Conservation (phyloP, 2,888 invertebrate genomes). For the Nephrotoma flavescens region DNA sequence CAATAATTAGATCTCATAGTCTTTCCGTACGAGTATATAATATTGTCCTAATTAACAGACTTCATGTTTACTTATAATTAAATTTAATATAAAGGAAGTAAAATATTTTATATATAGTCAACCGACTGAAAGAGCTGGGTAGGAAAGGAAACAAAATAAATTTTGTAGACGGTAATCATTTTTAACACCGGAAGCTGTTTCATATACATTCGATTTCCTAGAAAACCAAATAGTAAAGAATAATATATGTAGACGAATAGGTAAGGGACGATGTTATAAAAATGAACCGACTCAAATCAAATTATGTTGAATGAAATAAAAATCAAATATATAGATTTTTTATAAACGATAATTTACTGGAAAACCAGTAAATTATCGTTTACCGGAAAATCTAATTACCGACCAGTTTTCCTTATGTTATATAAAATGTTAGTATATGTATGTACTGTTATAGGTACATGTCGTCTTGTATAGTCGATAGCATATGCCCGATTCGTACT, state of each 20-base stretch:
- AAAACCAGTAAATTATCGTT: background rate
- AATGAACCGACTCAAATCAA: background rate
- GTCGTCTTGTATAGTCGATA: background rate
- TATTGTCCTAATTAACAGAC: background rate
- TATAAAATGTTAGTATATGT: background rate
- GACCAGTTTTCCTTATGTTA: background rate
- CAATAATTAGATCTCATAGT: background rate
- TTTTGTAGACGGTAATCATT: background rate
- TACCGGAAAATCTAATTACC: background rate
- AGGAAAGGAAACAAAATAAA: background rate
- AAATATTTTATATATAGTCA: background rate
- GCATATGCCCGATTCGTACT: too few species aligned
- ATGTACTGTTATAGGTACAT: background rate
- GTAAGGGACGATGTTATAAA: background rate
- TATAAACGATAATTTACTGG: background rate
- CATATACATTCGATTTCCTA: background rate
- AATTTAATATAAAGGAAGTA: background rate
- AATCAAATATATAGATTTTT: background rate
- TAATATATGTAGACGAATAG: background rate
- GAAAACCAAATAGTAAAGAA: background rate
- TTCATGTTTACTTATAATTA: background rate
- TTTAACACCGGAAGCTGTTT: background rate
- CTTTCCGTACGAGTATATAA: background rate
- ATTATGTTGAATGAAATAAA: too few species aligned
- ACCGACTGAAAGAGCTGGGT: background rate